Conservation (phyloP, 2,888 invertebrate genomes). For the Cantharis flavilabris region DNA sequence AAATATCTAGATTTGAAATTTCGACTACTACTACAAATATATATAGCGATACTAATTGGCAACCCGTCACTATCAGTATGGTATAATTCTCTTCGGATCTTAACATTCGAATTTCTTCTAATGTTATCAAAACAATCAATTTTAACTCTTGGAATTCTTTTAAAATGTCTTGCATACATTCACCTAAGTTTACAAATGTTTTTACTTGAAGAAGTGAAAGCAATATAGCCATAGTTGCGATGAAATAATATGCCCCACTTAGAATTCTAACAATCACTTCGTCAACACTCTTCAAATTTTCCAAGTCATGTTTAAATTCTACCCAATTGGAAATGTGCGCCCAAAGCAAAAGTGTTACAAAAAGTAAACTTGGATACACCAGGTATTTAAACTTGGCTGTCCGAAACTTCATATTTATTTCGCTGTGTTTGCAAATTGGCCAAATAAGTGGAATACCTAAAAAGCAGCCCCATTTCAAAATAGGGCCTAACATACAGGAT, state of each 20-base stretch:
- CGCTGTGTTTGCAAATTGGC: too few species aligned
- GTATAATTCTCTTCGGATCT: not conserved
- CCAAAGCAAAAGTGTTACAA: not conserved
- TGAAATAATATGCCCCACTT: not conserved
- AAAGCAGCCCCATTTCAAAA: too few species aligned
- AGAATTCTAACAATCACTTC: not conserved
- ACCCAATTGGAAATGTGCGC: not conserved
- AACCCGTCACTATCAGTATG: not conserved
- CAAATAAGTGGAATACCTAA: too few species aligned
- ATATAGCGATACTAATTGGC: not conserved
- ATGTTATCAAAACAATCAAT: too few species aligned
- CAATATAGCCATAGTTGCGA: not conserved
- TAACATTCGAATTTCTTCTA: too few species aligned
- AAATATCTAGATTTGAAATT: not conserved
- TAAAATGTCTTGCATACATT: too few species aligned
- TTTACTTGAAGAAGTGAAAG: not conserved
- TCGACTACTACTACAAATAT: not conserved
- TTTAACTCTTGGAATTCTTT: too few species aligned
- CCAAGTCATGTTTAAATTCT: not conserved
- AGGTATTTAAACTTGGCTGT: not conserved
- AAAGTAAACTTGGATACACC: not conserved
- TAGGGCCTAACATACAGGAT: too few species aligned
- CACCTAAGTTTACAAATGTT: too few species aligned
- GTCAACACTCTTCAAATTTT: not conserved
- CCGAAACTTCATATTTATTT: not conserved